phyloP scores from a whole-genome alignment of 1,140 invertebrate genomes.

The Tetraneura akinire region DNA sequence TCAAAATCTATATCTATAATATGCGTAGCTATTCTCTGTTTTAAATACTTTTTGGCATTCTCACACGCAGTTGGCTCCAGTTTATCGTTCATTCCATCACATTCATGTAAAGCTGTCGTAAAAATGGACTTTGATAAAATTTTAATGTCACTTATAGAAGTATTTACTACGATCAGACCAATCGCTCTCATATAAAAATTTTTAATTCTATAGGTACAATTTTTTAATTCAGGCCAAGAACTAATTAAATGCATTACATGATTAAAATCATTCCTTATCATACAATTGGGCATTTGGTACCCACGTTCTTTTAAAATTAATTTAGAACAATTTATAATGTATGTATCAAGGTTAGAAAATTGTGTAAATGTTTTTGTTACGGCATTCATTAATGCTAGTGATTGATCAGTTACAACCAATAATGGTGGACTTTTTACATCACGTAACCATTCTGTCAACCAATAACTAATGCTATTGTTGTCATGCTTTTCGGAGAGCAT shows the following conservation, averaged over 20 bases:
- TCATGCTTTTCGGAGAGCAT: background rate
- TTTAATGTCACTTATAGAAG: background rate
- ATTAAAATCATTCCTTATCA: background rate
- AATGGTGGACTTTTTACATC: background rate
- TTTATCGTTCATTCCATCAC: background rate
- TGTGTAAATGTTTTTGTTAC: slow-evolving; percentile 2
- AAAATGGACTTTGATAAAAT: background rate
- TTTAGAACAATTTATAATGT: background rate
- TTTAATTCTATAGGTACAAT: background rate
- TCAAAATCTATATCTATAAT: background rate
- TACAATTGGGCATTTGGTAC: background rate
- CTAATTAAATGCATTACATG: slow-evolving; percentile 22
- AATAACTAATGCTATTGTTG: background rate
- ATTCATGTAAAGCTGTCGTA: background rate
- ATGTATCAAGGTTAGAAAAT: slow-evolving; percentile 8
- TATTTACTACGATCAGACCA: background rate
- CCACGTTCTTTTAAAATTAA: background rate
- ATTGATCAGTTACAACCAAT: slow-evolving; percentile 6
- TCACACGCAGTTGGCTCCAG: background rate
- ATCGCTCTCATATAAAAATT: slow-evolving; percentile 12
- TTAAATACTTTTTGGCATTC: background rate
- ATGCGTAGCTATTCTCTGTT: background rate
- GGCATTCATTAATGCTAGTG: slow-evolving; percentile 26
- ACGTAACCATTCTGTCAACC: background rate
- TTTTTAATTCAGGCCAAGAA: background rate